Percentiles rank a stretch among this genome's conserved stretches.
Conservation (phyloP, 2,113 vertebrate species). For the Eulacestoma nigropectus region DNA sequence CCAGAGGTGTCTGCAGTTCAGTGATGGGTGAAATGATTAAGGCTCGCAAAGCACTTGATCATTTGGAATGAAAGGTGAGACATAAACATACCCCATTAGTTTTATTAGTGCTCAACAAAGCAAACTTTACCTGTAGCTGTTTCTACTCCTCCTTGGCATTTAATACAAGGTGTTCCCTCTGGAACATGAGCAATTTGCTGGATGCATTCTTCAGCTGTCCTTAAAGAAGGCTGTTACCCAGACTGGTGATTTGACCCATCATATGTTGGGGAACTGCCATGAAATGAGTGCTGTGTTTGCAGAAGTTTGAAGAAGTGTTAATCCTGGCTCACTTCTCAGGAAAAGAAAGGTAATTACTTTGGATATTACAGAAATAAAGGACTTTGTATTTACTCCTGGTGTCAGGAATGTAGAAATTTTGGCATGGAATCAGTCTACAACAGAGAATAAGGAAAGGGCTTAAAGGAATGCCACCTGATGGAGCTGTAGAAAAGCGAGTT, state of each 20-base stretch:
- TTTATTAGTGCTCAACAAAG: conserved; percentile 51
- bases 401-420: not conserved
- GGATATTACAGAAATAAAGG: not conserved
- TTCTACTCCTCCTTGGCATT: not conserved
- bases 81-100: conserved; percentile 45
- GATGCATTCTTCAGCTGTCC: not conserved
- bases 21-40: conserved; percentile 51
- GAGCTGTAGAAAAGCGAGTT: not conserved
- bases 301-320: not conserved
- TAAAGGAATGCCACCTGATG: not conserved
- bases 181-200: not conserved
- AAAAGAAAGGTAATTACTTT: not conserved
- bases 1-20: conserved; percentile 54
- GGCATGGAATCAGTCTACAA: not conserved
- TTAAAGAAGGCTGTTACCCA: not conserved
- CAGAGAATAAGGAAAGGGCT: not conserved
- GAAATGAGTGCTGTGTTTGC: not conserved
- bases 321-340: not conserved
- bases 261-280: not conserved
- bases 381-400: not conserved
- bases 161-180: not conserved
- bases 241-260: not conserved
- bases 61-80: conserved; percentile 33
- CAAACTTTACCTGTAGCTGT: conserved; percentile 17
- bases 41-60: conserved; percentile 28